Percentiles rank a stretch among this genome's conserved stretches.
Evolutionary conservation across 2,113 vertebrate genomes (phyloP).

Genomic region (Ochotona curzoniae): DNA sequence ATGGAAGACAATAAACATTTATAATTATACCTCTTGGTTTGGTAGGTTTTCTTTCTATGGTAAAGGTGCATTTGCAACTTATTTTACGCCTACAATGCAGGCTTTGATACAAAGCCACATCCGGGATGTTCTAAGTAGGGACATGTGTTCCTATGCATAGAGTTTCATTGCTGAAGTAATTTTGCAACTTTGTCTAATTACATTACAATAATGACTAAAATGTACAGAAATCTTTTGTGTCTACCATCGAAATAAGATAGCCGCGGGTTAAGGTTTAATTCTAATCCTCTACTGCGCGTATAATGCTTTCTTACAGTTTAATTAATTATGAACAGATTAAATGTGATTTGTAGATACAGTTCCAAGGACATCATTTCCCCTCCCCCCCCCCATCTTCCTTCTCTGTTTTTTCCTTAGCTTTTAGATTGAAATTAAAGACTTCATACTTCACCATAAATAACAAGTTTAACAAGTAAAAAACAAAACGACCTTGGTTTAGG

Average conservation of each 20-base stretch:
- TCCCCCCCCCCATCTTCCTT: too few relatives aligned
- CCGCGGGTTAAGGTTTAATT: constrained; percentile 38
- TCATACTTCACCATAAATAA: too few relatives aligned
- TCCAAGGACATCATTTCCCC: too few relatives aligned
- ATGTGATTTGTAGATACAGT: too few relatives aligned
- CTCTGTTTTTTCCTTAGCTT: too few relatives aligned
- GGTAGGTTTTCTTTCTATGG: background rate
- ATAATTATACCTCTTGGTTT: background rate
- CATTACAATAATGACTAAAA: constrained; percentile 64
- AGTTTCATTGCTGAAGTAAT: background rate
- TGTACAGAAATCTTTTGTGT: constrained; percentile 56
- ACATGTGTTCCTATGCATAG: constrained; percentile 13
- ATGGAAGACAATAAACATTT: constrained; percentile 7
- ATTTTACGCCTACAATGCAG: background rate
- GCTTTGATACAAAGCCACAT: background rate
- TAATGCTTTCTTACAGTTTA: too few relatives aligned
- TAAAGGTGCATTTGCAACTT: background rate
- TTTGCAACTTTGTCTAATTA: constrained; percentile 22
- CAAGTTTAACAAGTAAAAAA: too few relatives aligned
- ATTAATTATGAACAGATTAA: too few relatives aligned
- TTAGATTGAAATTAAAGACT: too few relatives aligned
- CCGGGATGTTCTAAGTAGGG: background rate
- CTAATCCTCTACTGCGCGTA: background rate
- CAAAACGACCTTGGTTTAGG: too few relatives aligned
- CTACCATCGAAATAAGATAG: constrained; percentile 5